These are phyloP conservation scores for Brachionus koreanus DNA, from an alignment of 1,140 invertebrate genomes.

Conservation along the genomic window DNA sequence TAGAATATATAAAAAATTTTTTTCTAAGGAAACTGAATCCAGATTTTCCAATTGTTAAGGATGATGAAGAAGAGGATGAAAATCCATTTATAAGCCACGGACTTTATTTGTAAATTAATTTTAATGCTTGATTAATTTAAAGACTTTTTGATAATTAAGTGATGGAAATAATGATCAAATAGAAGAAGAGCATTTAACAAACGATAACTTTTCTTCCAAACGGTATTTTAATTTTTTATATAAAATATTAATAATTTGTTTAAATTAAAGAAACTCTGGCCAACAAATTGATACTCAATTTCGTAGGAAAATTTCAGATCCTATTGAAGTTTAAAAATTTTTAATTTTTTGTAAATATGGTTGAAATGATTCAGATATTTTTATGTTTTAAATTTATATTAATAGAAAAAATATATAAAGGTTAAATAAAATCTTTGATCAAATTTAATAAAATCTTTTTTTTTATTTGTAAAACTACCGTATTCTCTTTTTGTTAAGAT, in stretches of 20 bases:
- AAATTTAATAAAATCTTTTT: not conserved
- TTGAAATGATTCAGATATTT: not conserved
- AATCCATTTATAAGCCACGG: not conserved
- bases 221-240: not conserved
- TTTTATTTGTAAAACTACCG: too few relatives aligned
- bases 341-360: not conserved
- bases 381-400: too few relatives aligned
- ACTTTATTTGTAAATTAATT: not conserved
- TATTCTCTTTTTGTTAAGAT: too few relatives aligned
- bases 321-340: not conserved
- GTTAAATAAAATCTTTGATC: too few relatives aligned
- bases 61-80: not conserved
- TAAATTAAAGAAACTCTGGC: not conserved
- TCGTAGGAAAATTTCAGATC: conserved; percentile 14
- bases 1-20: not conserved
- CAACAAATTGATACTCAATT: not conserved
- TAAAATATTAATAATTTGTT: not conserved
- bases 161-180: not conserved
- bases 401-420: too few relatives aligned
- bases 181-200: not conserved
- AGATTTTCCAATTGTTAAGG: not conserved
- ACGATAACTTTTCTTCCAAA: not conserved
- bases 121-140: not conserved
- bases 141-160: not conserved
- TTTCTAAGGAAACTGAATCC: not conserved